These are phyloP conservation scores for Chirona hameri DNA, from an alignment of 2,888 invertebrate genomes.

Conservation along the genomic window DNA sequence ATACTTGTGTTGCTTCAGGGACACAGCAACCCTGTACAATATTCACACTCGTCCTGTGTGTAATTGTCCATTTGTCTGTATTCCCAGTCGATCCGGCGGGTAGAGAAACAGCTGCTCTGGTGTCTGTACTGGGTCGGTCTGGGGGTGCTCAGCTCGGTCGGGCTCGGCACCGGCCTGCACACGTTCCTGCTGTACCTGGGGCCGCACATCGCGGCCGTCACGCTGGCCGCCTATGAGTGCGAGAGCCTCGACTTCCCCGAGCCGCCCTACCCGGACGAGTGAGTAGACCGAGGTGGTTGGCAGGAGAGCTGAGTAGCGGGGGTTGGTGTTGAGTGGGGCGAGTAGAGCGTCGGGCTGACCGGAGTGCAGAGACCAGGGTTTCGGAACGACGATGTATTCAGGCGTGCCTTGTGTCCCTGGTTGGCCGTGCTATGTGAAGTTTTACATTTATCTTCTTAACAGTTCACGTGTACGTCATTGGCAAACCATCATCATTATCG, in stretches of 20 bases:
- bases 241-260: slow-evolving; percentile 89
- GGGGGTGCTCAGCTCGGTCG: slow-evolving; percentile 95
- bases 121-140: slow-evolving; percentile 87
- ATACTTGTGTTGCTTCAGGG: background rate
- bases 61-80: background rate
- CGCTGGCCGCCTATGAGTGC: slow-evolving; percentile 97
- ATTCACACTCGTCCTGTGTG: too few species aligned
- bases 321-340: too few species aligned
- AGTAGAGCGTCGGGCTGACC: too few species aligned
- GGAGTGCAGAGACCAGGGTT: too few species aligned
- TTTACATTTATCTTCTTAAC: too few species aligned
- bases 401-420: too few species aligned
- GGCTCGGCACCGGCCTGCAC: slow-evolving; percentile 95
- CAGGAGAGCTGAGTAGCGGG: too few species aligned
- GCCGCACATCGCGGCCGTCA: slow-evolving; percentile 98
- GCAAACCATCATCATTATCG: too few species aligned
- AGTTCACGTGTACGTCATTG: too few species aligned
- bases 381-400: too few species aligned
- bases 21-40: too few species aligned
- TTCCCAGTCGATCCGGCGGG: slow-evolving; percentile 44
- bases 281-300: background rate
- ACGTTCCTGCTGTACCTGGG: slow-evolving; percentile 98
- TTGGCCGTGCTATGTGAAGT: too few species aligned
- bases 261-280: slow-evolving; percentile 95
- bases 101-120: slow-evolving; percentile 57